A percentile compares a stretch with the other conserved stretches of the same genome.
phyloP scores from a whole-genome alignment of 2,888 invertebrate genomes.

The Schrankia costaestrigalis region DNA sequence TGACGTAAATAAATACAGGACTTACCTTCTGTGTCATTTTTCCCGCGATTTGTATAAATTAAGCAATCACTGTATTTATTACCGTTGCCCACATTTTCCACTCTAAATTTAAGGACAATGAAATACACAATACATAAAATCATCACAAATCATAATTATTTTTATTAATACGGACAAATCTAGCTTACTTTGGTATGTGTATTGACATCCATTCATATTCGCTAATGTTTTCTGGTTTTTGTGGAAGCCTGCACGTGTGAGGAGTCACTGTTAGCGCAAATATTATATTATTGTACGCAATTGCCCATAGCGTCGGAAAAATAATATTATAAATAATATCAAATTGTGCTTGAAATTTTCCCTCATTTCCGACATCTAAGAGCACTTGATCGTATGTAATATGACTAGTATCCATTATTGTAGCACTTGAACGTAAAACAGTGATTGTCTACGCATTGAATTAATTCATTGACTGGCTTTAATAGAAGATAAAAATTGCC shows the following conservation, averaged over 20 bases:
- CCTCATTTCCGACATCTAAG: slow-evolving; percentile 53
- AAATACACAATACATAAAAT: background rate
- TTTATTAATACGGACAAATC: background rate
- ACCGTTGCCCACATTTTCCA: slow-evolving; percentile 13
- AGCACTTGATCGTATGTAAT: slow-evolving; percentile 52
- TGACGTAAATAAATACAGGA: background rate
- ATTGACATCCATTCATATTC: slow-evolving; percentile 52
- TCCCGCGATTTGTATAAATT: slow-evolving; percentile 26
- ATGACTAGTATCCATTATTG: slow-evolving; percentile 45
- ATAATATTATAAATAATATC: slow-evolving; percentile 62
- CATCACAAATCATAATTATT: background rate
- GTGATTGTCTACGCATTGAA: too few species aligned
- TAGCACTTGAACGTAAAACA: background rate
- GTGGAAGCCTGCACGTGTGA: slow-evolving; percentile 63
- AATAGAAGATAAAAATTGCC: background rate
- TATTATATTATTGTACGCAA: slow-evolving; percentile 63
- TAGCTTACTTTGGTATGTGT: slow-evolving; percentile 52
- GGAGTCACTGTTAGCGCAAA: slow-evolving; percentile 64
- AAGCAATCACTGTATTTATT: slow-evolving; percentile 43
- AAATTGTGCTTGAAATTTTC: slow-evolving; percentile 64
- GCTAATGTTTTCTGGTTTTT: slow-evolving; percentile 47
- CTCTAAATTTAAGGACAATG: slow-evolving; percentile 8
- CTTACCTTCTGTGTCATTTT: slow-evolving; percentile 20
- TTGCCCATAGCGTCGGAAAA: slow-evolving; percentile 53
- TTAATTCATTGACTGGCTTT: too few species aligned